A percentile compares a stretch with the other conserved stretches of the same genome.
phyloP scores from a whole-genome alignment of 2,113 vertebrate species.

The Craseonycteris thonglongyai region DNA sequence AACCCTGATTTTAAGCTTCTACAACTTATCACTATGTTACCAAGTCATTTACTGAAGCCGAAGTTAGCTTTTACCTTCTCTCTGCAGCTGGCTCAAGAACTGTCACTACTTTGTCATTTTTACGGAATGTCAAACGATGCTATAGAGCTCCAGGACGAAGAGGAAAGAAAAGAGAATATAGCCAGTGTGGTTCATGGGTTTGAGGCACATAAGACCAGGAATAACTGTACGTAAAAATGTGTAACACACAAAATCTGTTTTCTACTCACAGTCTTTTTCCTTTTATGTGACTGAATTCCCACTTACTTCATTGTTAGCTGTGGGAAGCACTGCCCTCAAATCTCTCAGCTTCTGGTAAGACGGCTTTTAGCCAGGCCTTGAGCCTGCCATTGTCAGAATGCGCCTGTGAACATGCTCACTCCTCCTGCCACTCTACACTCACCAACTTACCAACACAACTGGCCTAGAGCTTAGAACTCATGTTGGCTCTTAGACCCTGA shows the following conservation, averaged over 20 bases:
- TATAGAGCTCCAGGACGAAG: background rate
- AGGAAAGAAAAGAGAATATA: background rate
- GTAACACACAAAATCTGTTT: background rate
- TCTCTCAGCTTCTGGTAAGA: background rate
- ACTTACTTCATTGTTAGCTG: background rate
- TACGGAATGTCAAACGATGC: background rate
- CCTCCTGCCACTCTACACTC: background rate
- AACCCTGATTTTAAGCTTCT: background rate
- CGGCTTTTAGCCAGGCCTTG: background rate
- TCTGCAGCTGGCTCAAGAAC: background rate
- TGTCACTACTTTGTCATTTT: background rate
- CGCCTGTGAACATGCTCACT: no score
- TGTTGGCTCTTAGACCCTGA: background rate
- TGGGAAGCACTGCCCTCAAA: background rate
- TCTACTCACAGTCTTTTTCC: background rate
- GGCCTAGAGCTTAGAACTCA: background rate
- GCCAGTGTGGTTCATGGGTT: background rate
- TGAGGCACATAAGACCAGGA: background rate
- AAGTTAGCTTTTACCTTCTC: background rate
- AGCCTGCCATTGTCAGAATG: background rate
- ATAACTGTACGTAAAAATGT: background rate
- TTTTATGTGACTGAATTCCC: background rate
- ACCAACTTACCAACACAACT: background rate
- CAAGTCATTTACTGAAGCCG: background rate
- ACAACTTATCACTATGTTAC: background rate